phyloP scores from a whole-genome alignment of 2,797 vertebrate genomes.

The Acanthurus lineatus region DNA sequence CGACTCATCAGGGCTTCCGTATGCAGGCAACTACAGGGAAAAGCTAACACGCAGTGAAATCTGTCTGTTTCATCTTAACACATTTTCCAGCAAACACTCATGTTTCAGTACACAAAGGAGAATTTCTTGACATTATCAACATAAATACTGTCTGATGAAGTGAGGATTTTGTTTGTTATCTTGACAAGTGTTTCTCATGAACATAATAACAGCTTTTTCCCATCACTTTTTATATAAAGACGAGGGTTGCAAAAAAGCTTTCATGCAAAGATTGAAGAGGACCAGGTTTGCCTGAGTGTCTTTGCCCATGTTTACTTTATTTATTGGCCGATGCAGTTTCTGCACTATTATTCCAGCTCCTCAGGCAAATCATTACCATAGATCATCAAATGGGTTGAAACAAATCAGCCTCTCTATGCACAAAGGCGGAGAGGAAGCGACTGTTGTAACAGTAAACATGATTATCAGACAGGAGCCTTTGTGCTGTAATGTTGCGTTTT shows the following conservation, averaged over 20 bases:
- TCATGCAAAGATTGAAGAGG: slow-evolving; percentile 4
- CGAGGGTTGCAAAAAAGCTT: slow-evolving; percentile 12
- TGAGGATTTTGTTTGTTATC: background rate
- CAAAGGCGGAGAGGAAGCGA: slow-evolving; percentile 10
- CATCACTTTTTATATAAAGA: slow-evolving; percentile 22
- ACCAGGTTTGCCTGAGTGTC: background rate
- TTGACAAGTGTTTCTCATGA: slow-evolving; percentile 20
- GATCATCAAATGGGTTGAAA: slow-evolving; percentile 38
- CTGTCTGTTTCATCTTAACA: background rate
- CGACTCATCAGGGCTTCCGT: slow-evolving; percentile 48
- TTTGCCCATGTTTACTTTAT: slow-evolving; percentile 40
- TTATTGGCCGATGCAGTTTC: slow-evolving; percentile 38
- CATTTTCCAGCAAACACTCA: background rate
- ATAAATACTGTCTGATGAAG: background rate
- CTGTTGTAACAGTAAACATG: slow-evolving; percentile 59
- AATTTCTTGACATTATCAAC: background rate
- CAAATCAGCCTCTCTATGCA: background rate
- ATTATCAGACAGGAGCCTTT: slow-evolving; percentile 58
- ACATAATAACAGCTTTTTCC: background rate
- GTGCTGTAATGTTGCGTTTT: slow-evolving; percentile 44
- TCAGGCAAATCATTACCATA: slow-evolving; percentile 44
- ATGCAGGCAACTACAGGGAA: slow-evolving; percentile 1
- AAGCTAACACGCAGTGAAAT: slow-evolving; percentile 3
- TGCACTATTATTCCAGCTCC: slow-evolving; percentile 47
- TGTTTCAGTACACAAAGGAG: background rate